phyloP scores from a whole-genome alignment of 1,140 invertebrate genomes.

The Bombus waltoni region DNA sequence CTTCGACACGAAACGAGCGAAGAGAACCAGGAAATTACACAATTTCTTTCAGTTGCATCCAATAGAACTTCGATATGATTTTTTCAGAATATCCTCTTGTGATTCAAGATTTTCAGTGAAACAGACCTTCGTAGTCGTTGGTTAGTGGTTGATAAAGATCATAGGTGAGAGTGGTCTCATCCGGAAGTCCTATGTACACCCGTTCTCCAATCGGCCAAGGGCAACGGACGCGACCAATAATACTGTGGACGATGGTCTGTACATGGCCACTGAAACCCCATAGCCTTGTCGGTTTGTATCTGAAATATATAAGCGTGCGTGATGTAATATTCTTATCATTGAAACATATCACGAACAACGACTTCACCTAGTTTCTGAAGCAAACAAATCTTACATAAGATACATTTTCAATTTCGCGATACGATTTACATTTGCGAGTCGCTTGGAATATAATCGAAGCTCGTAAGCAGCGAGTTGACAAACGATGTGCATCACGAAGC shows the following conservation, averaged over 20 bases:
- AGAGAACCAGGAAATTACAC: not conserved
- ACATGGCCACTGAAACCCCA: constrained; percentile 98
- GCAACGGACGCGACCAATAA: constrained; percentile 92
- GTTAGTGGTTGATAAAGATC: constrained; percentile 93
- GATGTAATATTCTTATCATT: not conserved
- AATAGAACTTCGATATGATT: not conserved
- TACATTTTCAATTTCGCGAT: not conserved
- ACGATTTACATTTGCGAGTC: not conserved
- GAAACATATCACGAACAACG: not conserved
- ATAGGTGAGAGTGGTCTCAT: constrained; percentile 95
- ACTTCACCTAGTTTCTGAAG: not conserved
- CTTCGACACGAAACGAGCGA: not conserved
- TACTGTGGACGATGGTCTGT: constrained; percentile 95
- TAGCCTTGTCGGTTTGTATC: constrained; percentile 93
- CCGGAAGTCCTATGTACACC: constrained; percentile 87
- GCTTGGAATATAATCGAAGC: not conserved
- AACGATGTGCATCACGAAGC: not conserved
- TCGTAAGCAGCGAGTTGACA: not conserved
- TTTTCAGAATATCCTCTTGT: not conserved
- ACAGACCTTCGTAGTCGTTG: constrained; percentile 84
- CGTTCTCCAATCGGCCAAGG: constrained; percentile 93
- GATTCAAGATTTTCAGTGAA: not conserved
- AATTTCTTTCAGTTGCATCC: not conserved
- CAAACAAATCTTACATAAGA: not conserved
- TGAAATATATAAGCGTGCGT: constrained; percentile 80